Percentiles rank a stretch among this genome's conserved stretches.
Evolutionary conservation across 2,113 vertebrate species (phyloP).

Genomic region (Penelope pileata): DNA sequence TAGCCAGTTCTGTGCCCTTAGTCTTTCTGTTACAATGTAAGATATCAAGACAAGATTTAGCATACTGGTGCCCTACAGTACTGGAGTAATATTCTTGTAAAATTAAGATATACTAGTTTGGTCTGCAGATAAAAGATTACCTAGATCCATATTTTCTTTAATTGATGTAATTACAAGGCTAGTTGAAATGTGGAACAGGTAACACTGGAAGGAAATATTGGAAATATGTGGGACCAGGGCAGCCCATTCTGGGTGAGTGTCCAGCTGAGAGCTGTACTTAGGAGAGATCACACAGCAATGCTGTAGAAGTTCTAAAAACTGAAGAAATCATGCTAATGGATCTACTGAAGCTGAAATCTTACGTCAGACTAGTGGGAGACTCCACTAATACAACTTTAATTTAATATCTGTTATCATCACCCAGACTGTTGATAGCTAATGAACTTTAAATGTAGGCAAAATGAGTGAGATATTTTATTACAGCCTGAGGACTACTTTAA

Average conservation of each 20-base stretch:
- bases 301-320: background rate
- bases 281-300: background rate
- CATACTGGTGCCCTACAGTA: fast-evolving
- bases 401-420: background rate
- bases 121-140: background rate
- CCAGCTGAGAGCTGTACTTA: background rate
- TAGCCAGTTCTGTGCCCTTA: background rate
- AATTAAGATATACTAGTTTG: background rate
- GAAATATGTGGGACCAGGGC: background rate
- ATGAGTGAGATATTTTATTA: background rate
- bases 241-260: background rate
- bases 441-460: background rate
- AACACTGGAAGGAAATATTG: background rate
- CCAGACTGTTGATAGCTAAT: background rate
- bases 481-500: background rate
- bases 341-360: background rate
- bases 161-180: background rate
- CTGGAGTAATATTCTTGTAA: background rate
- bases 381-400: background rate
- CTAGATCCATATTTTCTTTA: background rate
- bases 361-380: background rate
- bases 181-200: background rate
- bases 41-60: background rate
- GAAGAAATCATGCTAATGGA: background rate
- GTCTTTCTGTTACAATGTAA: background rate